These are phyloP conservation scores for Tetrao urogallus DNA, from an alignment of 2,113 vertebrate genomes.

Conservation along the genomic window DNA sequence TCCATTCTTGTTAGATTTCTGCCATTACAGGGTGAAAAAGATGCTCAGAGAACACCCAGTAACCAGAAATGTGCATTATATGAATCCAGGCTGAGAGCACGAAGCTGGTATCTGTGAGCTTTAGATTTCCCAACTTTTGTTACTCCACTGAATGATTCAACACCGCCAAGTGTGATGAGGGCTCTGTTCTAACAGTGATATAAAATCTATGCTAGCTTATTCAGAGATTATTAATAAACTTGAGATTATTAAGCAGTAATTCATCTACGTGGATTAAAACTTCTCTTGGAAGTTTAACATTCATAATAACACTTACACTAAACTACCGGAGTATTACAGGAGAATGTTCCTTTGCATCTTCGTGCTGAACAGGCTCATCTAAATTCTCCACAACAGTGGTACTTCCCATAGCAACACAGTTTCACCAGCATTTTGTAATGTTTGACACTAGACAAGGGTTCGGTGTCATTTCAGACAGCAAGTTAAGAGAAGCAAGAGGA, in stretches of 20 bases:
- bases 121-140: background rate
- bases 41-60: background rate
- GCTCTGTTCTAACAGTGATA: background rate
- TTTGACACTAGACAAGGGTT: background rate
- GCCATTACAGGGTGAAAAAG: background rate
- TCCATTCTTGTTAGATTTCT: background rate
- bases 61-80: background rate
- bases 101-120: background rate
- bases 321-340: background rate
- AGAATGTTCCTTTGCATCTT: background rate
- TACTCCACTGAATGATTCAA: background rate
- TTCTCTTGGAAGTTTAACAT: background rate
- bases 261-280: background rate
- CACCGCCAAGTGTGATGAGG: background rate
- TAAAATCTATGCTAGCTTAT: background rate
- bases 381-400: rapidly evolving
- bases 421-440: background rate
- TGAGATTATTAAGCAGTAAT: background rate
- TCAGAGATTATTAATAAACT: background rate
- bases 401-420: background rate
- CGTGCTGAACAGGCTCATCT: background rate
- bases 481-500: background rate
- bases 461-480: background rate
- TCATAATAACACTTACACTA: background rate
- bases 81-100: background rate